Evolutionary conservation across 2,888 invertebrate species (phyloP), one percentile per base, ranked within the genome.

Genomic region (Corythucha ciliata): DNA sequence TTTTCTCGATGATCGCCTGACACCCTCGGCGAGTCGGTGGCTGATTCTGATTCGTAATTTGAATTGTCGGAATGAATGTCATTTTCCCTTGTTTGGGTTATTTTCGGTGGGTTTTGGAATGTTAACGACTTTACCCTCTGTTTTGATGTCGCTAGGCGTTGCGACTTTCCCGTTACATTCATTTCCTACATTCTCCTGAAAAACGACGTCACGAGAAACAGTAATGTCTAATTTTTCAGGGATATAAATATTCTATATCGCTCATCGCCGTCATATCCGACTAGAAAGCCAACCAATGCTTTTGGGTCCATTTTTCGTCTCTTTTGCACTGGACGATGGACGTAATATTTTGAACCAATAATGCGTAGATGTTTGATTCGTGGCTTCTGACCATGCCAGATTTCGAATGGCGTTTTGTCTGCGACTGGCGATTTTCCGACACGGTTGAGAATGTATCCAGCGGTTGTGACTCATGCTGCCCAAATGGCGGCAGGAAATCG

Each of bases 241-340:
- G 10, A 58, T 18, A 21, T 46, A 63, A n/a, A n/a, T 37, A 63
- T 54, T 39, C 61, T 56, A 49, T 59, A 64, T 2, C 61, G 46
- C 47, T 61, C 60, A 52, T 63, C 59, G n/a, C 60, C 61, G 48
- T 63, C 61, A 48, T 63, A 63, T 44, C 63, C 61, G 20, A 62
- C 58, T 6, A 64, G 54, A 53, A 58, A 56, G 2, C 55, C 48
- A 21, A 41, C 48, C 4, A 33, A 14, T 3, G 52, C 52, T 39
- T 64, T 63, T 29, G 53, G 41, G 42, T 62, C 62, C 60, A 61
- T 60, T 50, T 64, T 65, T 36, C 47, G 48, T 42, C 61, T 52
- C 34, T 59, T 59, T 42, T 60, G 57, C 33, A 50, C 57, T 20
- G 61, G 58, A 41, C 62, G 42, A 53, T 64, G 61, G 20, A 55